Percentiles rank a stretch among this genome's conserved stretches.
Evolutionary conservation across 2,888 invertebrate species (phyloP).

Genomic region (Meiosimyza decipiens): DNA sequence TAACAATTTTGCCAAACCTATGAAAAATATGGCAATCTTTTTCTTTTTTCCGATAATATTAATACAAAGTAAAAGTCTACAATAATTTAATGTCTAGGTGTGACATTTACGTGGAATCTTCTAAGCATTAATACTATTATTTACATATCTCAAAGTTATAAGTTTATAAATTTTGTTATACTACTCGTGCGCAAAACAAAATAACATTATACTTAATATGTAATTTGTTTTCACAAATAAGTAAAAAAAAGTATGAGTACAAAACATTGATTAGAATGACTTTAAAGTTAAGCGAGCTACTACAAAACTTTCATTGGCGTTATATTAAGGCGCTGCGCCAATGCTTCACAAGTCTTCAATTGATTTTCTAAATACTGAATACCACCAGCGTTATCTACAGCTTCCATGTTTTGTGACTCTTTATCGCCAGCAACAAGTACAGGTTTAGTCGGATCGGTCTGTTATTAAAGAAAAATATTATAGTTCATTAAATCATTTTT

Average conservation of each 20-base stretch:
- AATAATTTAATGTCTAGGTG: too few relatives aligned
- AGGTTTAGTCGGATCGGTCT: constrained; percentile 73
- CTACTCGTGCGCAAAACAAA: neutral
- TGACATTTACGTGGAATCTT: too few relatives aligned
- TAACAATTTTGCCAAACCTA: too few relatives aligned
- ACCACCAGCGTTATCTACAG: constrained; percentile 78
- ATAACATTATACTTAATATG: too few relatives aligned
- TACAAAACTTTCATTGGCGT: constrained; percentile 61
- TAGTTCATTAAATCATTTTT: neutral
- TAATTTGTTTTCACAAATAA: too few relatives aligned
- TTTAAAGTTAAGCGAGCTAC: constrained; percentile 4
- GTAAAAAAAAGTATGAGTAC: neutral
- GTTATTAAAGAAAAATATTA: constrained; percentile 40
- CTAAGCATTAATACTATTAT: too few relatives aligned
- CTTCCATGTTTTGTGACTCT: constrained; percentile 76
- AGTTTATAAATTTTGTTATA: too few relatives aligned
- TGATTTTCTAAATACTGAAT: constrained; percentile 83
- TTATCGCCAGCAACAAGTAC: constrained; percentile 90
- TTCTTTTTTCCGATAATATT: too few relatives aligned
- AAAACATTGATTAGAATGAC: neutral
- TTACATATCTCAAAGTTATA: too few relatives aligned
- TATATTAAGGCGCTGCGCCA: constrained; percentile 73
- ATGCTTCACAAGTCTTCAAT: constrained; percentile 73
- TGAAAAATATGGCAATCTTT: too few relatives aligned
- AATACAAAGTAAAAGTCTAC: too few relatives aligned